Conservation (phyloP, 2,797 vertebrate species). For the Mormyrops attenuatus region DNA sequence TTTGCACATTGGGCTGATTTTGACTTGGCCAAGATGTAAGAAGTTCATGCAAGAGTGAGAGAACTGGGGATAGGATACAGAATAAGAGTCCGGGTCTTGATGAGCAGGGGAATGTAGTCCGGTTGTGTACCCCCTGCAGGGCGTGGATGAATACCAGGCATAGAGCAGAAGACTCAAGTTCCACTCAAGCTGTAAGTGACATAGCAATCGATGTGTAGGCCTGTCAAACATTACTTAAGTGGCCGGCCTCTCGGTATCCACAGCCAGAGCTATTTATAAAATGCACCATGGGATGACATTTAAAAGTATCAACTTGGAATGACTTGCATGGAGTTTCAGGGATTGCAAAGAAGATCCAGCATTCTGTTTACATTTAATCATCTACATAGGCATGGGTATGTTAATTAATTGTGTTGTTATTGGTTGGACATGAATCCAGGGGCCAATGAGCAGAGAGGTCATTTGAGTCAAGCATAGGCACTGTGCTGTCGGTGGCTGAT, state of each 20-base stretch:
- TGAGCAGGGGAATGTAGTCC: background rate
- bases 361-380: background rate
- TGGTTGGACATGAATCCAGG: background rate
- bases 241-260: background rate
- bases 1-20: background rate
- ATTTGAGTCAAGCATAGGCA: background rate
- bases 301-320: background rate
- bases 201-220: background rate
- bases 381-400: background rate
- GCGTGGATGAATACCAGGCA: background rate
- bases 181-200: background rate
- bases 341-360: background rate
- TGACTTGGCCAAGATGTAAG: background rate
- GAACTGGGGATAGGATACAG: background rate
- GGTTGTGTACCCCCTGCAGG: background rate
- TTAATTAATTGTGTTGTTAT: background rate
- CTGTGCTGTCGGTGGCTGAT: background rate
- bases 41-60: background rate
- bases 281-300: background rate
- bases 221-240: background rate
- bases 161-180: background rate
- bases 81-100: background rate
- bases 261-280: slow-evolving; percentile 8
- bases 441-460: background rate
- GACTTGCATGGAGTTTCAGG: background rate